Evolutionary conservation across 2,888 invertebrate species (phyloP).

Genomic region (Buathra laborator): DNA sequence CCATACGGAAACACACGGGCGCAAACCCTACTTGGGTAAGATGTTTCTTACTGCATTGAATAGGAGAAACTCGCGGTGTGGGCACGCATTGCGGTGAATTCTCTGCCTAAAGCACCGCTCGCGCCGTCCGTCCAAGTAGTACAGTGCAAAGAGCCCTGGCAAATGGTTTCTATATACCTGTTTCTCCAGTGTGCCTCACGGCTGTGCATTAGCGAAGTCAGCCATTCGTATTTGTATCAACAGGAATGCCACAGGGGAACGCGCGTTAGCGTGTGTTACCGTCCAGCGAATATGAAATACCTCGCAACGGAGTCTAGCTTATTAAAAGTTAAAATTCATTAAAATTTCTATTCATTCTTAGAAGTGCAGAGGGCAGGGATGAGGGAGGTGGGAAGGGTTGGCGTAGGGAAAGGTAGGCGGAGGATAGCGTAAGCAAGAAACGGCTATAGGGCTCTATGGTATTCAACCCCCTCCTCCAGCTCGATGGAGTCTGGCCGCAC

Average conservation of each 20-base stretch:
- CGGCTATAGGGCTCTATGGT: slow-evolving; percentile 17
- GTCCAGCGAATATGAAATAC: slow-evolving; percentile 13
- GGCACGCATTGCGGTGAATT: slow-evolving; percentile 36
- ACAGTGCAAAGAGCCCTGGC: slow-evolving; percentile 20
- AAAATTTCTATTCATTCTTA: slow-evolving; percentile 65
- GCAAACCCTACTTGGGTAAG: slow-evolving; percentile 55
- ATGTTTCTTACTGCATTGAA: slow-evolving; percentile 56
- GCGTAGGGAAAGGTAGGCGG: background rate
- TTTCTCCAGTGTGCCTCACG: background rate
- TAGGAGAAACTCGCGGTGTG: background rate
- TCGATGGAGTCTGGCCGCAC: slow-evolving; percentile 24
- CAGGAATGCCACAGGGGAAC: slow-evolving; percentile 7
- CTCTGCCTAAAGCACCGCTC: slow-evolving; percentile 35
- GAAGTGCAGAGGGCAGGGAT: background rate
- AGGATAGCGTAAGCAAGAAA: slow-evolving; percentile 1
- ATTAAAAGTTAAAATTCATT: slow-evolving; percentile 70
- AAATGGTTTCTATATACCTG: slow-evolving; percentile 49
- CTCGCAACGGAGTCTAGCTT: slow-evolving; percentile 42
- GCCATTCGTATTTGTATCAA: slow-evolving; percentile 34
- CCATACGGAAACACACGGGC: slow-evolving; percentile 53
- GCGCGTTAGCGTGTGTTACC: background rate
- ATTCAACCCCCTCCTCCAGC: slow-evolving; percentile 13
- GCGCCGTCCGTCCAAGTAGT: slow-evolving; percentile 14
- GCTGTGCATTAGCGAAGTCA: slow-evolving; percentile 44
- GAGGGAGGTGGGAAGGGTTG: background rate